These are phyloP conservation scores for Cygnus buccinator DNA, from an alignment of 2,113 vertebrate genomes.

Conservation along the genomic window DNA sequence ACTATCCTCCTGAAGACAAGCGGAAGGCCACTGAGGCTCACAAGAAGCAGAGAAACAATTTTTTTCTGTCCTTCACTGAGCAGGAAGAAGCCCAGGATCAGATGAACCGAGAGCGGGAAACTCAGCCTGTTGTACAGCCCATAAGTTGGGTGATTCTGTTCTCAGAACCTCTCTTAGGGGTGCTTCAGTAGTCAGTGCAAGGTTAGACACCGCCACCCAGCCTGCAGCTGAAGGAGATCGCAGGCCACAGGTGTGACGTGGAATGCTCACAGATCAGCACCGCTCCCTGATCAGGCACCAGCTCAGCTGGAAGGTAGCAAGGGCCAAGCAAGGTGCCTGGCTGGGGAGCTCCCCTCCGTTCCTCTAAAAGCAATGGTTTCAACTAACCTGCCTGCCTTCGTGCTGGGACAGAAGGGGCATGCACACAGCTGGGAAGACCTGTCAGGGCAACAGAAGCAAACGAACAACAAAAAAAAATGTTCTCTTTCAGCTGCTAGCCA, in stretches of 20 bases:
- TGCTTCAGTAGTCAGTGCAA: not conserved
- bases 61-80: not conserved
- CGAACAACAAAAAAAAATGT: not conserved
- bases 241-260: accelerated
- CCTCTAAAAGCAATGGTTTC: not conserved
- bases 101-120: not conserved
- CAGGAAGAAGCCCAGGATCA: not conserved
- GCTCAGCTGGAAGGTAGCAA: not conserved
- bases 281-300: not conserved
- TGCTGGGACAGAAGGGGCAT: not conserved
- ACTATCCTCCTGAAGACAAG: not conserved
- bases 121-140: not conserved
- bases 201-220: not conserved
- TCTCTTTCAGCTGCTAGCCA: not conserved
- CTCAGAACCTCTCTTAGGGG: not conserved
- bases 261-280: not conserved
- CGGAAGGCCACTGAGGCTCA: not conserved
- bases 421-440: not conserved
- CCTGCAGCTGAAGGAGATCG: not conserved
- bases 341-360: not conserved
- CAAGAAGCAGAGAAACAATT: not conserved
- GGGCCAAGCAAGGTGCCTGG: not conserved
- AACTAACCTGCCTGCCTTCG: not conserved
- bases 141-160: not conserved
- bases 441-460: not conserved